Base-by-base conservation (phyloP, 2,888 invertebrate species). In the Sinodicranocentrus sp. region DNA sequence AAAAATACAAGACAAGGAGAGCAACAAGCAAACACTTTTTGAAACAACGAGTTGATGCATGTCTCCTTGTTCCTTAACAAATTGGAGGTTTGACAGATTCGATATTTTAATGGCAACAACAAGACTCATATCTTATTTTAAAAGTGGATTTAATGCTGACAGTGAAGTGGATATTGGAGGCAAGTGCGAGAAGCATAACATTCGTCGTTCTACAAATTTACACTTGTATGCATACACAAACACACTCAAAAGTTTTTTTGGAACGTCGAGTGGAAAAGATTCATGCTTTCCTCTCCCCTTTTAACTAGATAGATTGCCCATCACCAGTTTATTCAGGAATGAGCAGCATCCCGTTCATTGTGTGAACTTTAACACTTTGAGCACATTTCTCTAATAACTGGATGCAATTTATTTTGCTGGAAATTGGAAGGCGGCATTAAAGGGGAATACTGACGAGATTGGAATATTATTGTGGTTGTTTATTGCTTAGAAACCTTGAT, bases 81-180 rank as follows among this genome's bases (percentile, higher is more conserved):
- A 84, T 84, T 84, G 84, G 84, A 75, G 79, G 75, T 84, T 84
- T 84, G 77, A 82, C 82, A 82, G 73, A 82, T 73, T 82, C 68
- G 82, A 82, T 82, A 80, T 80, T 80, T 80, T 80, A 82, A 82
- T 82, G 82, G 73, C 43, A 82, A 52, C 73, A 82, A 68, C 73
- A 82, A 73, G 73, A 52, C 67, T 44, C 68, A 75, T 73, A 75
- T 73, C 82, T 82, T 82, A 82, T 75, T 82, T 82, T 82, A 57
- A 72, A 67, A 54, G 65, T 72, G 57, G 25, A 80, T 65, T 72
- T 71, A 54, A 57, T 65, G 15, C 68, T 17, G 48, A 48, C 48
- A 48, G 33, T 33, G 33, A 33, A 33, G 48, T 48, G 48, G 17
- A 48, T 48, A 10, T 15, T 48, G 61, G 48, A 48, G 48, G 57